phyloP scores from a whole-genome alignment of 2,113 vertebrate genomes.

The Malurus melanocephalus region DNA sequence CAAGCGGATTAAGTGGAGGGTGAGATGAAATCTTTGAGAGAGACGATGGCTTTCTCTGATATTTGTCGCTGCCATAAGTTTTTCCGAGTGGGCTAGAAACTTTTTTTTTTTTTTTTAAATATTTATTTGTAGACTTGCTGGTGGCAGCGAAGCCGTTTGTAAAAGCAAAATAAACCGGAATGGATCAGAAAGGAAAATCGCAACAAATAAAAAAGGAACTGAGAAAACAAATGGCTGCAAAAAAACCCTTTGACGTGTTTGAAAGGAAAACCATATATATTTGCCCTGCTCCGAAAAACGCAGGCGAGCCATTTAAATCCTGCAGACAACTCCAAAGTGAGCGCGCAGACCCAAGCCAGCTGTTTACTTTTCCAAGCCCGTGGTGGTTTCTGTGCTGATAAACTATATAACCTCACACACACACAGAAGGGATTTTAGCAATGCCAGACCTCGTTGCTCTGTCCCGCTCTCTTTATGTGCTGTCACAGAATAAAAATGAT shows the following conservation, averaged over 20 bases:
- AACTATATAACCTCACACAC: slow-evolving; percentile 60
- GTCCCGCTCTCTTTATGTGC: slow-evolving; percentile 32
- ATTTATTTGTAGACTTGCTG: slow-evolving; percentile 6
- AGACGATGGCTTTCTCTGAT: slow-evolving; percentile 39
- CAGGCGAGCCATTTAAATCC: slow-evolving; percentile 24
- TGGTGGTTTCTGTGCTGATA: slow-evolving; percentile 62
- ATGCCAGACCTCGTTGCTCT: slow-evolving; percentile 51
- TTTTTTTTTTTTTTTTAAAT: neutral
- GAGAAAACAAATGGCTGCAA: slow-evolving; percentile 29
- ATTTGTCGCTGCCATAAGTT: slow-evolving; percentile 47
- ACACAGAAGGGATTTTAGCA: slow-evolving; percentile 53
- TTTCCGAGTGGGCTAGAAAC: slow-evolving; percentile 42
- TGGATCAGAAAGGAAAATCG: neutral
- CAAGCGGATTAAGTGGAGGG: slow-evolving; percentile 66
- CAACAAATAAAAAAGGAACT: slow-evolving; percentile 38
- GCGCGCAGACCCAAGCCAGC: slow-evolving; percentile 27
- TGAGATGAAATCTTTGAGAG: slow-evolving; percentile 65
- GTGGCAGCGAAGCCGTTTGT: neutral
- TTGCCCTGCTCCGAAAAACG: neutral
- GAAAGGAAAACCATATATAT: neutral
- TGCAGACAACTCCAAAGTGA: neutral
- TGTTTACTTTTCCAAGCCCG: slow-evolving; percentile 52
- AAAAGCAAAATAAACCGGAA: slow-evolving; percentile 29
- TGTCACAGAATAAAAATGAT: slow-evolving; percentile 54
- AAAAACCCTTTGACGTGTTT: slow-evolving; percentile 14